Base-by-base conservation (phyloP, 1,140 invertebrate genomes). In the Lasioglossum albipes region DNA sequence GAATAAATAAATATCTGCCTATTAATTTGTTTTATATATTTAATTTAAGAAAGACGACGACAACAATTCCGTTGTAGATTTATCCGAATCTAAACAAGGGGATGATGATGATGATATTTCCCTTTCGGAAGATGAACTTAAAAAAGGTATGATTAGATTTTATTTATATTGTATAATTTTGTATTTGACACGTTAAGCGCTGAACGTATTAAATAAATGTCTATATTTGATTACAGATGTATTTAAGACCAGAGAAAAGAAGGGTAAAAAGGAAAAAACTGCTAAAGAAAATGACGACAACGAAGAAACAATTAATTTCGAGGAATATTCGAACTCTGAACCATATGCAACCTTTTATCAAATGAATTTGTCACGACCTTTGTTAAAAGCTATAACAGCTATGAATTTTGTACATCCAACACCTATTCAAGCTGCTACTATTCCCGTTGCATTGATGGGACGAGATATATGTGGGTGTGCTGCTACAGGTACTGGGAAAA, bases 401-500 rank as follows among this genome's bases (percentile, higher is more conserved):
- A 95, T 99, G 93, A 97, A 97, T 84, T 99, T 97, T 92, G 95
- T 97, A 9, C 96, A 98, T 90, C 98, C 99, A 18, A 99, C 99
- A n/a, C 98, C 98, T 7, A 99, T 99, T 89, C 99, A 99, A 94
- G 95, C 97, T 31, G 96, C 97, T 1, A 98, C 98, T 0, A 98
- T 99, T 87, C 99, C 99, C 0, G 94, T 99, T 13, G 99, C 98
- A 36, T 94, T 99, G 52, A 93, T 97, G 86, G 96, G 96, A 12
- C 95, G 96, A 88, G 98, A 99, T 94, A 96, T 99, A 87, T 98
- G 98, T 94, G 98, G 97, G 16, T 99, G 98, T 95, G 98, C 98
- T 75, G 98, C 98, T 4, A 99, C 99, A 0, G 99, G 99, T 59
- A 99, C 99, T 9, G 99, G 98, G 49, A 99, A 99, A 95, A 99